These are phyloP conservation scores for Cheilosia soror DNA, from an alignment of 2,888 invertebrate species.

Conservation along the genomic window DNA sequence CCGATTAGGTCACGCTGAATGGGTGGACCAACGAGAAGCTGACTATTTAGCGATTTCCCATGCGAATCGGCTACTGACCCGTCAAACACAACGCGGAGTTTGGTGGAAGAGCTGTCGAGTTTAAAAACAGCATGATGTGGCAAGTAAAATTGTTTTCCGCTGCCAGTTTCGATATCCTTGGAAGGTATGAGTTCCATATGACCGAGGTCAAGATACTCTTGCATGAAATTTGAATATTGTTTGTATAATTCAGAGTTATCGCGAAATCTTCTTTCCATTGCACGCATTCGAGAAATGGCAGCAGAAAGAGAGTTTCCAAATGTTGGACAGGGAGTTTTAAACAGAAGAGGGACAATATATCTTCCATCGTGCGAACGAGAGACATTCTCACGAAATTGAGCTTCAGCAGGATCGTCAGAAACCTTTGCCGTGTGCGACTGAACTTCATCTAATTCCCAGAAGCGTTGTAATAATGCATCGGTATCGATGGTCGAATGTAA, in stretches of 20 bases:
- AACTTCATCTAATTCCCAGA: constrained; percentile 55
- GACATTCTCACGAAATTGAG: constrained; percentile 30
- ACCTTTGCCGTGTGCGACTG: constrained; percentile 48
- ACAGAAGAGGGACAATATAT: constrained; percentile 30
- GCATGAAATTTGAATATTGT: not conserved
- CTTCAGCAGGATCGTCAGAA: constrained; percentile 28
- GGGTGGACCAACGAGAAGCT: not conserved
- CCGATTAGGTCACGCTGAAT: not conserved
- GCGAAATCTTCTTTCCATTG: not conserved
- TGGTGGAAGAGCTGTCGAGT: not conserved
- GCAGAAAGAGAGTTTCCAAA: constrained; percentile 33
- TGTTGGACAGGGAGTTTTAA: not conserved
- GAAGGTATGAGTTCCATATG: not conserved
- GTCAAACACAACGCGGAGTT: not conserved
- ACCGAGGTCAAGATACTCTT: not conserved
- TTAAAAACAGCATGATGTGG: not conserved
- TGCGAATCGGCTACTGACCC: not conserved
- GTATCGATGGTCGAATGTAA: not conserved
- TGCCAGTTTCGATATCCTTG: not conserved
- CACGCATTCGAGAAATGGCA: constrained; percentile 8
- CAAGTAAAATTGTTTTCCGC: not conserved
- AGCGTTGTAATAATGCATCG: constrained; percentile 32
- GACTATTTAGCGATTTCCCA: not conserved
- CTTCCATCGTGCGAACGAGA: constrained; percentile 38
- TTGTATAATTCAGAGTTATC: not conserved